Base-by-base conservation (phyloP, 2,888 invertebrate species). In the Corbicula japonica region DNA sequence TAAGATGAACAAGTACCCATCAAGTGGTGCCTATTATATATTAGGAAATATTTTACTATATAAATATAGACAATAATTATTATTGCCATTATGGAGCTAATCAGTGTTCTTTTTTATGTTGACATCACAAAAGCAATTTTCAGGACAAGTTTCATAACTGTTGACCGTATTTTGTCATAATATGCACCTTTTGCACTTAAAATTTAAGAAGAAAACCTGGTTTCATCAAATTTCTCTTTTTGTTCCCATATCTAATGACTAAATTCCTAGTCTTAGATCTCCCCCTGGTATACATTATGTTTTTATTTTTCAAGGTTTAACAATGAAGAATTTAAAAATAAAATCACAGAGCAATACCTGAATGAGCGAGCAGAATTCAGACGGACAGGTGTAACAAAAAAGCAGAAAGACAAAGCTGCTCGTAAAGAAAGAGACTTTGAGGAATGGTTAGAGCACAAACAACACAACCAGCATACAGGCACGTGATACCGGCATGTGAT, bases 321-420 rank as follows among this genome's bases (percentile, higher is more conserved):
- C 78, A 95, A 98, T 94, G 95, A 96, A 81, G 95, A 95, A 0
- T 97, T 98, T 91, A 95, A 95, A 89, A 94, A 95, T 66, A 92
- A 95, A 84, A 97, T 97, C 88, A 96, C 95, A 81, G 94, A 97
- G 87, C 95, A 97, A 90, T 98, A 98, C 94, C 94, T 98, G 75
- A 93, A 95, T 28, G 96, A 97, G 91, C 95, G 98, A 89, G 95
- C 96, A 83, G 96, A 97, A 93, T 98, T 95, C 89, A 95, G 98
- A 91, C 95, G 95, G 90, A 97, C 97, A 56, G 98, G 98, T 2
- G 94, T 97, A 1, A 86, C 81, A 35, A 73, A 87, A 63, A 86
- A 79, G 15, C 56, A 70, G 41, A 81, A 62, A 56, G 75, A 66
- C 32, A 71, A 71, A 26, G 78, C 83, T 8, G 41, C 26, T 12